Evolutionary conservation across 2,113 vertebrate species (phyloP), one percentile per base, ranked within the genome.

Genomic region (Crotophaga sulcirostris): DNA sequence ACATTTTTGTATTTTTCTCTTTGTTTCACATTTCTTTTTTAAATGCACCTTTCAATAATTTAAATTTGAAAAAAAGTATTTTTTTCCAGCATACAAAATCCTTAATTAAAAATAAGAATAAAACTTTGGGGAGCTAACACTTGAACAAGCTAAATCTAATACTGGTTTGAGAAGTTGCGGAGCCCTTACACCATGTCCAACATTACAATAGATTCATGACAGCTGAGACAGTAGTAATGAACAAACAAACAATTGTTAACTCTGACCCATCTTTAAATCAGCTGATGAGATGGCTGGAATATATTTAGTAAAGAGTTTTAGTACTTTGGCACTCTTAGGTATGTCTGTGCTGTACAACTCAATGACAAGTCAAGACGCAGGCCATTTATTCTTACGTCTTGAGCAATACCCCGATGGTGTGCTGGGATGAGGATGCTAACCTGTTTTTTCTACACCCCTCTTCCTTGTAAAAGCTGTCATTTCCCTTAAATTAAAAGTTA

Each of bases 151-250:
- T 0, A 80, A 45, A 18, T 64, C 36, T 67, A 38, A 16, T 26
- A 16, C 3, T 28, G 1, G 51, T 51, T 72, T 34, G 26, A 69
- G 11, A 52, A 10, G 23, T 51, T 51, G 13, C 16, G 42, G 17
- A 70, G 8, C 2, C 5, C 6, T 70, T 19, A 54, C 8, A 42
- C 13, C 19, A 33, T n/a, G 2, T 12, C 24, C 8, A 9, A 6
- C 0, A 1, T 18, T 34, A 20, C 13, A 42, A 52, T 28, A 14
- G 10, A 44, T 55, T 6, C 31, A 6, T 36, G 42, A 42, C 9
- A 51, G 8, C 36, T 79, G 42, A 95, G 33, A 42, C 3, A 68
- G 6, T 2, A 49, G 7, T 45, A 52, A 47, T 36, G 29, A 89
- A 33, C 60, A 95, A 92, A 59, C 3, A 49, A 78, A 55, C 5